Evolutionary conservation across 92 coral and sea anemone species (phyloP), one percentile per base, ranked within the genome.

Genomic region (Porites lobata): DNA sequence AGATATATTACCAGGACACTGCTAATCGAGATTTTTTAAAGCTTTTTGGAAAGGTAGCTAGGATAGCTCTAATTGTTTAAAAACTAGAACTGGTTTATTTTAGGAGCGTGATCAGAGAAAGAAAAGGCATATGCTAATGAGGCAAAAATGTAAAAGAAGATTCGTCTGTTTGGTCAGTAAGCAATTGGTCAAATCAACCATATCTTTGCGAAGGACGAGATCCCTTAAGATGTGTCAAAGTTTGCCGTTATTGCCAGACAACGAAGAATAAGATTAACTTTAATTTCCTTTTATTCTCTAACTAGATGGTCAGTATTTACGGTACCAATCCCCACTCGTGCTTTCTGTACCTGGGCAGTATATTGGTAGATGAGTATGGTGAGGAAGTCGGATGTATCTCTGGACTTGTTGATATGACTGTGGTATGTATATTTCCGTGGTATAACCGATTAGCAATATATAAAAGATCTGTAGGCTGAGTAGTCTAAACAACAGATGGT

Each of bases 311-410:
- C 10, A 77, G 87, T 19, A 92, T 96, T 26, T 98, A 95, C 84
- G 80, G 86, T 57, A 71, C 87, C 72, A 91, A 91, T 82, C 98
- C 87, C n/a, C 99, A 98, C 81, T 98, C 99, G 26, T 98, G 99
- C 75, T 98, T 96, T 69, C 98, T 97, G 38, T 98, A 98, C 86
- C 94, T 98, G 86, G 99, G 96, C 53, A 98, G 99, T 83, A 96
- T 98, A 51, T 82, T 98, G 72, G 98, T 98, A 7, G 99, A 98
- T 80, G 99, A 98, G 80, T 98, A 96, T 86, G 99, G 99, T 65
- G 90, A 89, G 56, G 95, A 92, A 17, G 58, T 76, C 2, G 93
- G 87, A 22, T 96, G 98, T 83, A 94, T 98, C 12, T 94, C 98
- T 2, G 99, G 99, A 3, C 95, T 98, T 11, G 75, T 96, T 17